Evolutionary conservation across 2,888 invertebrate genomes (phyloP).

Genomic region (Microchrysa polita): DNA sequence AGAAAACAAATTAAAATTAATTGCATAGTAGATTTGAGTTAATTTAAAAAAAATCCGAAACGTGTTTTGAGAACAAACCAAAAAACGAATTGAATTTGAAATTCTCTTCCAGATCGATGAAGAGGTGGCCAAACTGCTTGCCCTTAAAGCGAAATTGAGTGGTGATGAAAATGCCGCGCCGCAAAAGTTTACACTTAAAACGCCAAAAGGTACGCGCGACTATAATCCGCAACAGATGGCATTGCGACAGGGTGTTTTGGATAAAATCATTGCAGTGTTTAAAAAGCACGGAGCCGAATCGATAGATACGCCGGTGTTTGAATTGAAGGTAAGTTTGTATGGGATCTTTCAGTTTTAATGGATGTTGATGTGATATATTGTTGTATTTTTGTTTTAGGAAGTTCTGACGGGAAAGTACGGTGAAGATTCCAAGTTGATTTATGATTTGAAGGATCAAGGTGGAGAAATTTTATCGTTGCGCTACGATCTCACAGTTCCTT

Average conservation of each 20-base stretch:
- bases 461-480: conserved; percentile 95
- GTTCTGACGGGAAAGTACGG: conserved; percentile 99
- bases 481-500: conserved; percentile 98
- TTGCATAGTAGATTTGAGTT: background rate
- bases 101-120: conserved; percentile 77
- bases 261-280: conserved; percentile 88
- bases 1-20: background rate
- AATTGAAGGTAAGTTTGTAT: conserved; percentile 83
- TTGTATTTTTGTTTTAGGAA: conserved; percentile 71
- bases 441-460: conserved; percentile 98
- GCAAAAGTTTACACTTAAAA: conserved; percentile 87
- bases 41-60: background rate
- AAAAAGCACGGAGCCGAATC: conserved; percentile 97
- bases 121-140: conserved; percentile 83
- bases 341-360: background rate
- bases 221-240: conserved; percentile 96
- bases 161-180: conserved; percentile 67
- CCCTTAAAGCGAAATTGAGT: conserved; percentile 78
- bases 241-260: conserved; percentile 83
- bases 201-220: conserved; percentile 94
- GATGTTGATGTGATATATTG: conserved; percentile 6
- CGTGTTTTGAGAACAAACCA: background rate
- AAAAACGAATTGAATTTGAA: conserved; percentile 26
- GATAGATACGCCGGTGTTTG: conserved; percentile 98
- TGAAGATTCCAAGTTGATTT: conserved; percentile 98